phyloP scores from a whole-genome alignment of 2,113 vertebrate species.

The Elgaria multicarinata region DNA sequence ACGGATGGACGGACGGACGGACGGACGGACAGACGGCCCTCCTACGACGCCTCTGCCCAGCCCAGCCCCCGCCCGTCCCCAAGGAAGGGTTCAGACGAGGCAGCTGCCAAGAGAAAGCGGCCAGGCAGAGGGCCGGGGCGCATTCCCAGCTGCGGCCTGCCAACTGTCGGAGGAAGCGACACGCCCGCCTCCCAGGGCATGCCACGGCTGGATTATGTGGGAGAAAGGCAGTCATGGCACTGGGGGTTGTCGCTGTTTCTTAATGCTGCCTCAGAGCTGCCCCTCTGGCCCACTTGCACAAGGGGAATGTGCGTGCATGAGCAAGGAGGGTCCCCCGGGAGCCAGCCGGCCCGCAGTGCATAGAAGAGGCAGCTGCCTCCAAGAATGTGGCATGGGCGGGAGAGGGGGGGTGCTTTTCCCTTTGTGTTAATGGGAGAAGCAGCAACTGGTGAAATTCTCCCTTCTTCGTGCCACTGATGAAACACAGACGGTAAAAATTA shows the following conservation, averaged over 20 bases:
- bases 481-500: too few relatives aligned
- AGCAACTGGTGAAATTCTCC: not conserved
- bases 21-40: too few relatives aligned
- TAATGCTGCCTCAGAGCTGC: not conserved
- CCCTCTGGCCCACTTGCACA: not conserved
- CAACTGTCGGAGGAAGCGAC: too few relatives aligned
- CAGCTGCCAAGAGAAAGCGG: not conserved
- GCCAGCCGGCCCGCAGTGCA: too few relatives aligned
- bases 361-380: not conserved
- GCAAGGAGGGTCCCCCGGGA: not conserved
- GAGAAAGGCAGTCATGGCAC: not conserved
- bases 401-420: too few relatives aligned
- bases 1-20: too few relatives aligned
- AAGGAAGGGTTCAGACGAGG: not conserved
- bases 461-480: too few relatives aligned
- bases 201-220: too few relatives aligned
- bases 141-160: not conserved
- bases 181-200: not conserved
- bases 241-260: too few relatives aligned
- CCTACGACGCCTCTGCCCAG: conserved; percentile 32
- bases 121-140: not conserved
- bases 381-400: not conserved
- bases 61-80: conserved; percentile 43
- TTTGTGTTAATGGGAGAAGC: not conserved
- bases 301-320: not conserved